Percentiles rank a stretch among this genome's conserved stretches.
These are phyloP conservation scores for Andrena trimmerana DNA, from an alignment of 2,888 invertebrate genomes.

Conservation along the genomic window DNA sequence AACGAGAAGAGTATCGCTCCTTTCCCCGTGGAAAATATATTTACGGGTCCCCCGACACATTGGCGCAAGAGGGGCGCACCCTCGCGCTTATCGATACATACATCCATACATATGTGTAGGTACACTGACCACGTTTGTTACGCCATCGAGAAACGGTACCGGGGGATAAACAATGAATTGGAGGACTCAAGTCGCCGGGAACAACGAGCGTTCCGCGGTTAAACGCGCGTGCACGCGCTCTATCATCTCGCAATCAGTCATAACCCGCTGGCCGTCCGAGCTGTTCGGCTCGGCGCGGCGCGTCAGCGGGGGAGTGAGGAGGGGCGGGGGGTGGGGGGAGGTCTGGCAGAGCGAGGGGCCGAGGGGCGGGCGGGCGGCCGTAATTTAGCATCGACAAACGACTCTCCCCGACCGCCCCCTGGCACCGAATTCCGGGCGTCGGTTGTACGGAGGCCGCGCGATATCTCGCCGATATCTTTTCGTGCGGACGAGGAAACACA, in stretches of 20 bases:
- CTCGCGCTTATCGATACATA: background rate
- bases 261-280: constrained; percentile 22
- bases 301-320: background rate
- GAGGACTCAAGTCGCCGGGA: constrained; percentile 31
- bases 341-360: background rate
- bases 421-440: constrained; percentile 50
- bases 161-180: constrained; percentile 38
- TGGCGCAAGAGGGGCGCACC: too few species aligned
- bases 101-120: background rate
- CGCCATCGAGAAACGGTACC: constrained; percentile 20
- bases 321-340: background rate
- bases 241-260: constrained; percentile 47
- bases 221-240: constrained; percentile 39
- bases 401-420: constrained; percentile 14
- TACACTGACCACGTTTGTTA: constrained; percentile 36
- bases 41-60: too few species aligned
- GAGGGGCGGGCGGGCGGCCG: constrained; percentile 8
- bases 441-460: constrained; percentile 29
- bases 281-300: background rate
- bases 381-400: constrained; percentile 52
- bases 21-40: too few species aligned
- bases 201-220: constrained; percentile 25
- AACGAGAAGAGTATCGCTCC: too few species aligned
- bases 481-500: constrained; percentile 44
- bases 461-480: constrained; percentile 53